These are phyloP conservation scores for Anguilla marmorata DNA, from an alignment of 2,797 vertebrate genomes.

Conservation along the genomic window DNA sequence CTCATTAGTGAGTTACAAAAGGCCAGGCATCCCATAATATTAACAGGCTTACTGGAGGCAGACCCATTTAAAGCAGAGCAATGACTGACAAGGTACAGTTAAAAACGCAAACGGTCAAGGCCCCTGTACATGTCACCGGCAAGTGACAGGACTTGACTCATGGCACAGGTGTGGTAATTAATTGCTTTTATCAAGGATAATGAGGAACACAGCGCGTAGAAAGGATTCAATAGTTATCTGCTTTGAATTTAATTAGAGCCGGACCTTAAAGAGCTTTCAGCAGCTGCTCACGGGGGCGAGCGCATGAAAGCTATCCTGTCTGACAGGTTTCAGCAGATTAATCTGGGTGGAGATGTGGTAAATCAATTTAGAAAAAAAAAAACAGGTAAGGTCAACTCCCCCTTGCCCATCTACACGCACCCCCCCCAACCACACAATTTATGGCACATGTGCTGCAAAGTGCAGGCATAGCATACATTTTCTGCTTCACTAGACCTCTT, in stretches of 20 bases:
- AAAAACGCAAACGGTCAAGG: not conserved
- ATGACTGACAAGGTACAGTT: not conserved
- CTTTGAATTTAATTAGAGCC: conserved; percentile 60
- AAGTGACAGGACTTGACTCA: conserved; percentile 1
- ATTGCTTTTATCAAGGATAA: conserved; percentile 64
- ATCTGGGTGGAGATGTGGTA: conserved; percentile 44
- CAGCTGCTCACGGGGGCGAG: not conserved
- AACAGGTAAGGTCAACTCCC: not conserved
- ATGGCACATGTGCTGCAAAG: not conserved
- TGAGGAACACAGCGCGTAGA: conserved; percentile 62
- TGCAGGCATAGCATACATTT: conserved; percentile 1
- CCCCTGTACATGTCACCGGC: not conserved
- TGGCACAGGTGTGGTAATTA: conserved; percentile 48
- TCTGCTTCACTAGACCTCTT: not conserved
- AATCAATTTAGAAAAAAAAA: conserved; percentile 40
- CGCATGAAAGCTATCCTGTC: conserved; percentile 4
- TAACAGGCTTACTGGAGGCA: not conserved
- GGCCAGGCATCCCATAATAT: not conserved
- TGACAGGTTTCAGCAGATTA: conserved; percentile 40
- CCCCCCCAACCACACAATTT: not conserved
- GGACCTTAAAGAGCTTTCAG: conserved; percentile 43
- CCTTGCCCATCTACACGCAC: not conserved
- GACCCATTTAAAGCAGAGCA: not conserved
- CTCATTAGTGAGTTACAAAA: not conserved
- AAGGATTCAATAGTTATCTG: conserved; percentile 60